A percentile compares a stretch with the other conserved stretches of the same genome.
Evolutionary conservation across 2,113 vertebrate genomes (phyloP).

Genomic region (Orycteropus afer): DNA sequence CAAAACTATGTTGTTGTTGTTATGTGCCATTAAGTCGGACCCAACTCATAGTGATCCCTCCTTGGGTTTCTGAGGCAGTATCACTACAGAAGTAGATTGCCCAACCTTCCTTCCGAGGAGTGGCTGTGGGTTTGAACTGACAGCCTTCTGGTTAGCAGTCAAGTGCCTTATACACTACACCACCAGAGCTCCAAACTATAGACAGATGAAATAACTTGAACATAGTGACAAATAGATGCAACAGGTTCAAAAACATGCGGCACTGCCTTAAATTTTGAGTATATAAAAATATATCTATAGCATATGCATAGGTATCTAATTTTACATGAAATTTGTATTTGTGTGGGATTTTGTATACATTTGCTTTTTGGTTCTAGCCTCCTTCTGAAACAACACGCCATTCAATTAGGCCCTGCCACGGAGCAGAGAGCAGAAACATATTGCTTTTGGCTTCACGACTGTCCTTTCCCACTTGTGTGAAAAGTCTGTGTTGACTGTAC

Average conservation of each 20-base stretch:
- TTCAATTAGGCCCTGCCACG: conserved; percentile 55
- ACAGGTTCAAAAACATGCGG: neutral
- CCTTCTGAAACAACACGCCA: conserved; percentile 77
- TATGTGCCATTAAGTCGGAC: too few species aligned
- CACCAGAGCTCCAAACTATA: too few species aligned
- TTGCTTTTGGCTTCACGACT: conserved; percentile 76
- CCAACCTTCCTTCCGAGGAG: too few species aligned
- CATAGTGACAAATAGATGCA: neutral
- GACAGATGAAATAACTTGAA: neutral
- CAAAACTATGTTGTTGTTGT: neutral
- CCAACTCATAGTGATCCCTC: too few species aligned
- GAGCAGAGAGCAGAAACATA: conserved; percentile 65
- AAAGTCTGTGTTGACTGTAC: conserved; percentile 79
- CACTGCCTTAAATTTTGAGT: neutral
- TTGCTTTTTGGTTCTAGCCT: conserved; percentile 27
- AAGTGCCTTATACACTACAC: too few species aligned
- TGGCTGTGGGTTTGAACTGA: too few species aligned
- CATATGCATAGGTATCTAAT: neutral
- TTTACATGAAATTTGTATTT: conserved; percentile 1
- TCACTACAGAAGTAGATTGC: too few species aligned
- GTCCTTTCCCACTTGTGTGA: conserved; percentile 73
- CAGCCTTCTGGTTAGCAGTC: too few species aligned
- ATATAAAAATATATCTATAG: neutral
- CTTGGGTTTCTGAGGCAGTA: too few species aligned
- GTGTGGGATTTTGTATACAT: conserved; percentile 60